Evolutionary conservation across 2,888 invertebrate genomes (phyloP), one percentile per base, ranked within the genome.

Genomic region (Cephonodes hylas): DNA sequence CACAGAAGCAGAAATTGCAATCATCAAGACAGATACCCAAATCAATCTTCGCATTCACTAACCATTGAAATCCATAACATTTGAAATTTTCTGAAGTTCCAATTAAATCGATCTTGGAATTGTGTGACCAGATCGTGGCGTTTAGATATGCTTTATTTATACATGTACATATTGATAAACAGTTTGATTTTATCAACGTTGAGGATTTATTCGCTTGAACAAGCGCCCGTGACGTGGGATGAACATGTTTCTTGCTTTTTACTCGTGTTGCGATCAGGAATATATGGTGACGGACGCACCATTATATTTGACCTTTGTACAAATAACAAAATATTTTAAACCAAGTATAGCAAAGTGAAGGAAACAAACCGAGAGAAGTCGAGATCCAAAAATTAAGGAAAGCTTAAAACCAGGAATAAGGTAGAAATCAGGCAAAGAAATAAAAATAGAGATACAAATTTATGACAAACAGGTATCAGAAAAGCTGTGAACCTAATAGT

Each of bases 101-200:
- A 53, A 53, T 53, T 53, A 53, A 53, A 53, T 53, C 31, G 53
- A 53, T 53, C 53, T 31, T 10, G 3, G 53, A 15, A 31, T 53
- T 53, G 53, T 53, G 53, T 53, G 18, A 53, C 53, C 31, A 53
- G 53, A 53, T 53, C 53, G 18, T 77, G 62, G 66, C 64, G 68
- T 63, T 60, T 59, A 61, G 60, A 63, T 76, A 75, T 79, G 75
- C 64, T 70, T 73, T 76, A 81, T 83, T 81, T 84, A 83, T 82
- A 71, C 69, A 65, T 71, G 60, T 58, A 65, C 61, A 61, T 73
- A 76, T 77, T 81, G 81, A 83, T 83, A 81, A 80, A 80, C 74
- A 72, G 77, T 69, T 64, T 64, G 80, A 80, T 80, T 61, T 64
- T 76, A 82, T 83, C 81, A 44, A 23, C 38, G 38, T 44, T 56